Percentiles rank a stretch among this genome's conserved stretches.
Conservation (phyloP, 2,888 invertebrate genomes). For the Furcula furcula region DNA sequence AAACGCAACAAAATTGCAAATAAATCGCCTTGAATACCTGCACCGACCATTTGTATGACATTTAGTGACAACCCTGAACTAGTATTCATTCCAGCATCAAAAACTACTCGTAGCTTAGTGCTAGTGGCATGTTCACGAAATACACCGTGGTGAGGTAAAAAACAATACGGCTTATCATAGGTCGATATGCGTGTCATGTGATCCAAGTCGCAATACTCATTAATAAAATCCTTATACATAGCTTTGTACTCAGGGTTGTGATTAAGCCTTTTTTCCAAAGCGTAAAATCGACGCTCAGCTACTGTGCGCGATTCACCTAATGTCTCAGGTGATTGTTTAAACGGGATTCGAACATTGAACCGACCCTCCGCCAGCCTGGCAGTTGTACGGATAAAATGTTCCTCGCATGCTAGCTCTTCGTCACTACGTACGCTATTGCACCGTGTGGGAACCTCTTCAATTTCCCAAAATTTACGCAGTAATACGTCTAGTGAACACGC, state of each 20-base stretch:
- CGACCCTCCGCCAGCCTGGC: constrained; percentile 4
- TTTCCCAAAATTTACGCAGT: constrained; percentile 14
- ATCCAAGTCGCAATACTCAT: constrained; percentile 2
- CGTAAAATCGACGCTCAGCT: constrained; percentile 8
- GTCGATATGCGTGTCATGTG: constrained; percentile 3
- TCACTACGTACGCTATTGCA: no score
- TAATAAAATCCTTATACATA: constrained; percentile 4
- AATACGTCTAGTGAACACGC: constrained; percentile 6
- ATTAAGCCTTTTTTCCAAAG: constrained; percentile 11
- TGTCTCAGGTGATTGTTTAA: constrained; percentile 4
- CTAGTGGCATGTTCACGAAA: constrained; percentile 2
- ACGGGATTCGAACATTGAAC: constrained; percentile 9
- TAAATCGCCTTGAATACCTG: constrained; percentile 19
- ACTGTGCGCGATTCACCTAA: constrained; percentile 4
- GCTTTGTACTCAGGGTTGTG: constrained; percentile 3
- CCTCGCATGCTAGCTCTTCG: constrained; percentile 8
- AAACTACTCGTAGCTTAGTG: constrained; percentile 13
- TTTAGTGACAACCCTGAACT: constrained; percentile 19
- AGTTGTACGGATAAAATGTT: constrained; percentile 3
- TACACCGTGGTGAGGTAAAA: constrained; percentile 7
- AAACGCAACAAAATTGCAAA: constrained; percentile 17
- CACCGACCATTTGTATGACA: constrained; percentile 15
- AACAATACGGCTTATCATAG: constrained; percentile 4
- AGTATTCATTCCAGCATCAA: constrained; percentile 14
- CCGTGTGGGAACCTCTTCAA: constrained; percentile 8